Evolutionary conservation across 1,140 invertebrate genomes (phyloP), one percentile per base, ranked within the genome.

Genomic region (Calycopis cecrops): DNA sequence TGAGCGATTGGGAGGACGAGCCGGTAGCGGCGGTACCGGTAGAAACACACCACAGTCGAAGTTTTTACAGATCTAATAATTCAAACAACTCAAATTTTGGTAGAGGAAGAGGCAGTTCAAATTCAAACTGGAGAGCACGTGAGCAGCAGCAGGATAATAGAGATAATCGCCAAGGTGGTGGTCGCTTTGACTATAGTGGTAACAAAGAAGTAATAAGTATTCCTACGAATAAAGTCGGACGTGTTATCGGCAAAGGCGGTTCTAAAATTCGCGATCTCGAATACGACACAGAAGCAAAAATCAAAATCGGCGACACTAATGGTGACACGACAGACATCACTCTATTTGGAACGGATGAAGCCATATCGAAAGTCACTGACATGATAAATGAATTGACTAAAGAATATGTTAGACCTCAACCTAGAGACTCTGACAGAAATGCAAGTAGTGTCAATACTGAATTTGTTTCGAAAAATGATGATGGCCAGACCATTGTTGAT

Each of bases 181-280:
- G 9, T 21, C 52, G 21, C 42, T 28, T 28, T 6, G 21, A 44
- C 28, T 12, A 44, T 9, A 59, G 69, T 11, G 60, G 62, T 52
- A 79, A 76, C 38, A 73, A 70, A 56, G 80, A 81, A 62, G 55
- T 73, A 38, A 82, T 86, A 34, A 64, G 59, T 6, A 73, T 86
- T 42, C 71, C 79, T 4, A 77, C 79, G 10, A 40, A 67, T 42
- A 83, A 75, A 63, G 76, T 88, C 1, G 87, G 87, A 1, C 73
- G 76, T 9, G 73, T 89, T 16, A 88, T 89, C 61, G 94, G 94
- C 0, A 92, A 89, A 81, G 92, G 93, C 35, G 94, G 94, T 1
- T 88, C 83, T 1, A 94, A 93, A 77, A 95, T 96, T n/a, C 89
- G 88, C 66, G 92, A 94, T 64, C 67, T 96, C 0, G 88, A 94